Evolutionary conservation across 2,888 invertebrate genomes (phyloP).

Genomic region (Acheta domesticus): DNA sequence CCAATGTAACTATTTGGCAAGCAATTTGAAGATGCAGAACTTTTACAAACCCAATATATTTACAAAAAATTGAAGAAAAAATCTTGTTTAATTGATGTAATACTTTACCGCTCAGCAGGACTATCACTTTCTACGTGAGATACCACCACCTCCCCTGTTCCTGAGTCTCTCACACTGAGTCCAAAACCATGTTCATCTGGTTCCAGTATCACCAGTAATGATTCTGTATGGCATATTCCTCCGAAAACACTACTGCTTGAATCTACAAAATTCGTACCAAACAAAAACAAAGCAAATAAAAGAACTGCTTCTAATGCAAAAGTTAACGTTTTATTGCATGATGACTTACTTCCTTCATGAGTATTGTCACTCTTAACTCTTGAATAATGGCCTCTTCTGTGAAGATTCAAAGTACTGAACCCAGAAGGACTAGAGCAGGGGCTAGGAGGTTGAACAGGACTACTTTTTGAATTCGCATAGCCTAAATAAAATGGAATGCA

Average conservation of each 20-base stretch:
- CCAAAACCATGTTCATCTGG: constrained; percentile 54
- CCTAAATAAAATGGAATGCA: not conserved
- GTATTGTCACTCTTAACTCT: not conserved
- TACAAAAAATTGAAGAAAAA: no score
- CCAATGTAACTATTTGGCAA: no score
- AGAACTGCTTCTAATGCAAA: constrained; percentile 61
- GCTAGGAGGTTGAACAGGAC: constrained; percentile 40
- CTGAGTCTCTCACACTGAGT: constrained; percentile 48
- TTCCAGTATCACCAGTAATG: constrained; percentile 52
- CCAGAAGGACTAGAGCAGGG: constrained; percentile 51
- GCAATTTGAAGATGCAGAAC: no score
- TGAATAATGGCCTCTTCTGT: constrained; percentile 44
- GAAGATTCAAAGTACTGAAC: constrained; percentile 56
- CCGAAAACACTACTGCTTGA: constrained; percentile 21
- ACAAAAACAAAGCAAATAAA: not conserved
- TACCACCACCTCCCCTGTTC: constrained; percentile 45
- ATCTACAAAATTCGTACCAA: not conserved
- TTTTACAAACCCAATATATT: no score
- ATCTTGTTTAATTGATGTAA: not conserved
- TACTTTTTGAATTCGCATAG: constrained; percentile 37
- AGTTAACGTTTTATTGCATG: constrained; percentile 43
- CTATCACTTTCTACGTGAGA: constrained; percentile 54
- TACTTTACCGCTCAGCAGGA: constrained; percentile 56
- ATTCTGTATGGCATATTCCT: constrained; percentile 55
- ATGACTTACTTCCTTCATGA: not conserved